phyloP scores from a whole-genome alignment of 2,113 vertebrate genomes.

The Sapajus apella region DNA sequence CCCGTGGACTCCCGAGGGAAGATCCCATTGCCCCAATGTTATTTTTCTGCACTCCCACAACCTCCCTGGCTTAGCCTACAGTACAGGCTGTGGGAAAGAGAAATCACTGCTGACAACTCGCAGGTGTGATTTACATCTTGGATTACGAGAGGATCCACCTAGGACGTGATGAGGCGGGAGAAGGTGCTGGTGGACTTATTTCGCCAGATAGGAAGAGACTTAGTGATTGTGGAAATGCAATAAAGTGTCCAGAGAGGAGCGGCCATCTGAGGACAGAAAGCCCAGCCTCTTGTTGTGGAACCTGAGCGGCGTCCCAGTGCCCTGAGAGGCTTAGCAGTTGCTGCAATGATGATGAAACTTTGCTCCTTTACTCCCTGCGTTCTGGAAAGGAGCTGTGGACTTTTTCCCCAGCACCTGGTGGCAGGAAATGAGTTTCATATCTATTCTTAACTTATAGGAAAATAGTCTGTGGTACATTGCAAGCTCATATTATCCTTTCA shows the following conservation, averaged over 20 bases:
- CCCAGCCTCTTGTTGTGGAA: background rate
- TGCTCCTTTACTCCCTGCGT: background rate
- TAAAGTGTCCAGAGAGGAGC: conserved; percentile 55
- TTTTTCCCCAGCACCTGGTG: background rate
- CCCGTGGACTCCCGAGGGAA: background rate
- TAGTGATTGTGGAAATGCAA: conserved; percentile 22
- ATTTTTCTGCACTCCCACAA: background rate
- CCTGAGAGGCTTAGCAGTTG: conserved; percentile 3
- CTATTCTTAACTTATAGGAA: background rate
- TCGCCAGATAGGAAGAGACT: conserved; percentile 45
- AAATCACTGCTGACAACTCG: background rate
- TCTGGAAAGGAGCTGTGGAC: background rate
- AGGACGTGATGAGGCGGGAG: background rate
- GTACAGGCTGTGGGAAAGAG: background rate
- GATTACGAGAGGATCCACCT: background rate
- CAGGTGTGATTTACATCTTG: conserved; percentile 20
- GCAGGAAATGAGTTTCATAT: conserved; percentile 30
- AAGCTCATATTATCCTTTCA: background rate
- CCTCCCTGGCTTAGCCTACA: background rate
- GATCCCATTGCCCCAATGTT: background rate
- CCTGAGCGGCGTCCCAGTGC: background rate
- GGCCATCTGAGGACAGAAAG: background rate
- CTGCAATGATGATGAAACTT: conserved; percentile 14
- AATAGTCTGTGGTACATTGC: too few species aligned
- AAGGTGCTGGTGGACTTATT: background rate